Base-by-base conservation (phyloP, 1,140 invertebrate species). In the Leucophenga varia region DNA sequence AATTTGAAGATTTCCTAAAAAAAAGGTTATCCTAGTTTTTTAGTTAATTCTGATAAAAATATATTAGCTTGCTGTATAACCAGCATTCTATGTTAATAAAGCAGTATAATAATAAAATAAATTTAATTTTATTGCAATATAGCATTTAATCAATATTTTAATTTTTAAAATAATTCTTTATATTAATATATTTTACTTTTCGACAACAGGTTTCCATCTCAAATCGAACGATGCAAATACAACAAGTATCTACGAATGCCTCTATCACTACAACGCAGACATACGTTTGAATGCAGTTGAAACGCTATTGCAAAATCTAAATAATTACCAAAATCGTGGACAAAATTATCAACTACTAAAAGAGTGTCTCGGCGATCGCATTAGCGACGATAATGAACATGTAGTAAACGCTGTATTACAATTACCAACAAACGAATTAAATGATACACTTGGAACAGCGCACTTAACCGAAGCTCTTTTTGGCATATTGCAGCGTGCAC, bases 241-340 rank as follows among this genome's bases (percentile, higher is more conserved):
- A 3, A 75, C 76, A 9, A 79, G 81, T 13, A 76, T 86, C 0
- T 84, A 88, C 47, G 80, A 86, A 59, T 84, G 84, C 38, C 65
- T 90, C 2, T 84, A 85, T 55, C 84, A 89, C 61, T 72, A 80
- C 5, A 84, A 80, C 61, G 54, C 83, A 0, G 72, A 81, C 41
- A 77, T 85, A 36, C 75, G 88, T 52, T 72, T 82, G 2, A 68
- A 81, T 50, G 86, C 85, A 0, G 76, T 89, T 0, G 78, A 81
- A 53, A 80, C 79, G 53, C 76, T 86, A 34, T 52, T 77, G 2
- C 25, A 55, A 32, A 80, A 61, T 30, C 60, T 84, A 1, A 79
- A 77, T 49, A 61, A 75, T 19, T 68, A 47, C 12, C 59, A 58
- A 21, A 50, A 48, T 2, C 53, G 56, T 0, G 52, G 63, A 35